Evolutionary conservation across 2,113 vertebrate genomes (phyloP).

Genomic region (Albula glossodonta): DNA sequence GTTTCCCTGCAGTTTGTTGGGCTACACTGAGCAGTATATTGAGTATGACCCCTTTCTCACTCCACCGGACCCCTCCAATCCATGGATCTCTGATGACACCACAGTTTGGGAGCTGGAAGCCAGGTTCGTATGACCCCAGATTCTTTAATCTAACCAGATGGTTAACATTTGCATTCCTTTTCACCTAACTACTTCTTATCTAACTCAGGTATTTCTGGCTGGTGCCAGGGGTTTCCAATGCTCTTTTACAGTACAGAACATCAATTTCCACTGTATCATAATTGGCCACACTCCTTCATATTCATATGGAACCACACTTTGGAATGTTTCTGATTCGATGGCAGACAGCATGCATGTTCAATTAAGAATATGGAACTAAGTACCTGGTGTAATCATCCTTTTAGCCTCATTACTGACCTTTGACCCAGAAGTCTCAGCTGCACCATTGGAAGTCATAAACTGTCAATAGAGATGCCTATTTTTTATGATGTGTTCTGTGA

Average conservation of each 20-base stretch:
- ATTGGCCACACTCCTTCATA: background rate
- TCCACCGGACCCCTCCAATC: conserved; percentile 88
- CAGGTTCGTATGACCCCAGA: conserved; percentile 68
- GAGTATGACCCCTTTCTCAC: conserved; percentile 97
- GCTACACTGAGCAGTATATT: conserved; percentile 92
- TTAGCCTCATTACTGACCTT: too few relatives aligned
- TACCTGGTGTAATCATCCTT: too few relatives aligned
- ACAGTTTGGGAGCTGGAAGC: conserved; percentile 92
- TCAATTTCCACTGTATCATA: background rate
- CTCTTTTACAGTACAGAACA: background rate
- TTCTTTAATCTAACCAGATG: background rate
- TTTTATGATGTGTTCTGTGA: too few relatives aligned
- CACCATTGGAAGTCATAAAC: too few relatives aligned
- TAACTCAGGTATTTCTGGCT: background rate
- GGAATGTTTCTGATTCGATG: too few relatives aligned
- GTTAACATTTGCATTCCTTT: background rate
- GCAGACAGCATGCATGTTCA: too few relatives aligned
- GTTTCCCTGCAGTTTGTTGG: conserved; percentile 76
- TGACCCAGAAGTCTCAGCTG: too few relatives aligned
- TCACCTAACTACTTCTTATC: background rate
- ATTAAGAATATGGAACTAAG: too few relatives aligned
- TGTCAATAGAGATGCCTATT: too few relatives aligned
- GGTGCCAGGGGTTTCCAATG: background rate
- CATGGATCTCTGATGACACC: conserved; percentile 92
- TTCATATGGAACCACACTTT: too few relatives aligned